Percentiles rank a stretch among this genome's conserved stretches.
phyloP scores from a whole-genome alignment of 2,888 invertebrate genomes.

The Theodoxus fluviatilis region DNA sequence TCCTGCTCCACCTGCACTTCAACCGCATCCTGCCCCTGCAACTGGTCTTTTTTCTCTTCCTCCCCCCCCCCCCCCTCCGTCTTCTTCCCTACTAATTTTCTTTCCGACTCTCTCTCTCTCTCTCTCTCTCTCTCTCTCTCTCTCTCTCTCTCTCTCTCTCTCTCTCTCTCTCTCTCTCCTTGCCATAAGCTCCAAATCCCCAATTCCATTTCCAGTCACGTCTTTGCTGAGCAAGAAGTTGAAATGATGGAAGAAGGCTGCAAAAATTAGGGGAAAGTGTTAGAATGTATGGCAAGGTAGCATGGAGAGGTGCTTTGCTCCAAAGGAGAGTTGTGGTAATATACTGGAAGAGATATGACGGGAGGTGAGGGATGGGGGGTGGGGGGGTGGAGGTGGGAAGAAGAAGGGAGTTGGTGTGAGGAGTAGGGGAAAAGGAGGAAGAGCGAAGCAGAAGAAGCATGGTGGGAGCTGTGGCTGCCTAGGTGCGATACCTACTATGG shows the following conservation, averaged over 20 bases:
- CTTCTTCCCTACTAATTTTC: neutral
- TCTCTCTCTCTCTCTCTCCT: conserved; percentile 2
- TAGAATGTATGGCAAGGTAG: neutral
- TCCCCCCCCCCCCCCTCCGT: neutral
- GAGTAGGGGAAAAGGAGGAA: no score
- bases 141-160: conserved; percentile 2
- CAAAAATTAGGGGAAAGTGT: neutral
- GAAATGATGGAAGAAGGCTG: neutral
- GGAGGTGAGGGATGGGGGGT: no score
- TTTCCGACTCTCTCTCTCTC: neutral
- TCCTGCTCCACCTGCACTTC: no score
- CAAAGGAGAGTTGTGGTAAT: no score
- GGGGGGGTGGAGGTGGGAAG: no score
- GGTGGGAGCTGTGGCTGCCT: no score
- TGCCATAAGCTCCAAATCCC: no score
- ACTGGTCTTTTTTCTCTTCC: conserved; percentile 13
- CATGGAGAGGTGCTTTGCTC: no score
- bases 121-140: neutral
- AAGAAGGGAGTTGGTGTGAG: no score
- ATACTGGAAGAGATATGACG: no score
- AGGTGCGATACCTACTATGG: no score
- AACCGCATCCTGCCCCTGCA: conserved; percentile 5
- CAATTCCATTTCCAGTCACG: neutral
- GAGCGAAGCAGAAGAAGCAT: no score
- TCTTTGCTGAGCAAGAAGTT: neutral